Percentiles rank a stretch among this genome's conserved stretches.
Evolutionary conservation across 2,888 invertebrate genomes (phyloP).

Genomic region (Nymphalis c-album): DNA sequence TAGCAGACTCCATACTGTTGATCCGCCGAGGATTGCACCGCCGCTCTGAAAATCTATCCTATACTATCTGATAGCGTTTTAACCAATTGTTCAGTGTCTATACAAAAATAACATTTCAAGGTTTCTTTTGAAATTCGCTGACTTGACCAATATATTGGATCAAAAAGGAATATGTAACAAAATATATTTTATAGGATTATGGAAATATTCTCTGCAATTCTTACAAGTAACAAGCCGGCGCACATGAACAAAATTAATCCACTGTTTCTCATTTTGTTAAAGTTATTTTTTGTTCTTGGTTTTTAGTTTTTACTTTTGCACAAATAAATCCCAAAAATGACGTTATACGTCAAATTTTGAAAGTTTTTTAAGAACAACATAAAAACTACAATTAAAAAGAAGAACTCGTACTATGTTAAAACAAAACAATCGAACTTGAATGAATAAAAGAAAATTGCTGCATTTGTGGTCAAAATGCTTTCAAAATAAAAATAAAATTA

Average conservation of each 20-base stretch:
- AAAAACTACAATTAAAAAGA: not conserved
- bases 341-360: conserved; percentile 15
- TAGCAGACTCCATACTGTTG: conserved; percentile 64
- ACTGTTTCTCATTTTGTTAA: conserved; percentile 60
- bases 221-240: conserved; percentile 68
- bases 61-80: not conserved
- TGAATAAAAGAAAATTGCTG: too few species aligned
- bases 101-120: too few species aligned
- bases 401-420: too few species aligned
- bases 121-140: too few species aligned
- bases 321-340: conserved; percentile 17
- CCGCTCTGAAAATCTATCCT: conserved; percentile 55
- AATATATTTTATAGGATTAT: not conserved
- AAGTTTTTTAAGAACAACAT: conserved; percentile 3
- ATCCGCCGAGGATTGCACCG: conserved; percentile 66
- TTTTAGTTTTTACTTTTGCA: conserved; percentile 19
- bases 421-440: too few species aligned
- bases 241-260: conserved; percentile 66
- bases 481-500: too few species aligned
- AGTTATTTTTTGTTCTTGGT: conserved; percentile 17
- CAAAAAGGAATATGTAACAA: not conserved
- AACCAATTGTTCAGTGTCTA: too few species aligned
- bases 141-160: not conserved
- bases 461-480: too few species aligned
- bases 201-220: conserved; percentile 35